phyloP scores from a whole-genome alignment of 2,888 invertebrate genomes.

The Odontothrips loti region DNA sequence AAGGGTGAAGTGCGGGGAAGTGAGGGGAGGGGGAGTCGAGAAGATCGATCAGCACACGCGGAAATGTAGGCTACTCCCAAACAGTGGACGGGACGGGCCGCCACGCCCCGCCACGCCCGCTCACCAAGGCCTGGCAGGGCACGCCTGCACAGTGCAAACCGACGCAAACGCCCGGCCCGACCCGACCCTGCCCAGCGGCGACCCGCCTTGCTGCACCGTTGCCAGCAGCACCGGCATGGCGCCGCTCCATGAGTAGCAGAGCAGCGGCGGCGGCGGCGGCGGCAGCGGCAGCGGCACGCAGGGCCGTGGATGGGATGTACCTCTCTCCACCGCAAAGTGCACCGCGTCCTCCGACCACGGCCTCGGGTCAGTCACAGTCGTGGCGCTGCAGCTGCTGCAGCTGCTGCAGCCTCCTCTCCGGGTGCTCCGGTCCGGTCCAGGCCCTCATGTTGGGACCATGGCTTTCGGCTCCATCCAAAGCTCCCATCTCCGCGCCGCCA shows the following conservation, averaged over 20 bases:
- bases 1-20: neutral
- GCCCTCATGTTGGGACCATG: neutral
- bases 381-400: neutral
- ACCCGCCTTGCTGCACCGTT: neutral
- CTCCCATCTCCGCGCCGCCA: slow-evolving; percentile 17
- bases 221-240: neutral
- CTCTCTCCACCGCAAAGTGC: neutral
- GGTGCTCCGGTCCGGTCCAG: neutral
- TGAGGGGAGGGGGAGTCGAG: slow-evolving; percentile 31
- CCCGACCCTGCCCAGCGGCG: neutral
- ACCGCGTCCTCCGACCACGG: no score
- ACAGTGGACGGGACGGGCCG: slow-evolving; percentile 9
- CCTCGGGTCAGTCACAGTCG: no score
- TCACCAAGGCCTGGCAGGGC: no score
- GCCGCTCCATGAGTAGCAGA: neutral
- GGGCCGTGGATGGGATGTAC: neutral
- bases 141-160: neutral
- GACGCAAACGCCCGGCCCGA: neutral
- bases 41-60: slow-evolving; percentile 30
- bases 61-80: slow-evolving; percentile 26
- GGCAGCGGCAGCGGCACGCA: neutral
- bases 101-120: no score
- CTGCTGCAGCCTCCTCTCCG: neutral
- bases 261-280: neutral
- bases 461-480: neutral